Conservation (phyloP, 2,113 vertebrate genomes). For the Alces alces region DNA sequence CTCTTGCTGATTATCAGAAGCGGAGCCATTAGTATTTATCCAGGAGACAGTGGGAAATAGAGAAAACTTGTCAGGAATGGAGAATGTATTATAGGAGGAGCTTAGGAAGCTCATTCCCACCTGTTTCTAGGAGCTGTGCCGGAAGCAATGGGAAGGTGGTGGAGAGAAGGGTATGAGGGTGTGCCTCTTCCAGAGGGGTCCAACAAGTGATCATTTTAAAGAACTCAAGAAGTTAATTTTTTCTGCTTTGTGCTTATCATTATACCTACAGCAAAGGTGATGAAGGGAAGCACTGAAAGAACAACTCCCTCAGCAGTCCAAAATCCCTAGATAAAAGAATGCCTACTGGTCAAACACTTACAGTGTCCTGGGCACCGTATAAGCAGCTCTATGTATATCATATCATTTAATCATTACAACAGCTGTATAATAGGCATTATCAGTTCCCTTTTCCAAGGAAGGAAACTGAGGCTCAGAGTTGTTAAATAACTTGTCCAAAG, state of each 20-base stretch:
- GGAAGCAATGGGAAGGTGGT: too few species aligned
- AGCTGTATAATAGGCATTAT: not conserved
- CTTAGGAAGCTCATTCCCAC: not conserved
- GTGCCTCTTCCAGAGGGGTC: not conserved
- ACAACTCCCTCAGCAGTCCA: not conserved
- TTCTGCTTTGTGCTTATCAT: not conserved
- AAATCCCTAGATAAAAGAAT: not conserved
- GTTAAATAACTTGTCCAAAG: not conserved
- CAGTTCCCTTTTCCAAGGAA: not conserved
- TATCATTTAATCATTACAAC: not conserved
- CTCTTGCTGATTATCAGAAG: not conserved
- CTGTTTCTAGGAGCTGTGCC: not conserved
- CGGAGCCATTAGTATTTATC: not conserved
- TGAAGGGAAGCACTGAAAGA: not conserved
- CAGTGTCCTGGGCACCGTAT: not conserved
- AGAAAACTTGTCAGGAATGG: not conserved
- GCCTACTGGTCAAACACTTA: not conserved
- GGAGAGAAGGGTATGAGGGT: not conserved
- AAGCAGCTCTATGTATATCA: not conserved
- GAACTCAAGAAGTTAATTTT: not conserved
- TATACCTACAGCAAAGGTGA: not conserved
- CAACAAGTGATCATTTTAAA: not conserved
- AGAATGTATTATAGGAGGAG: not conserved
- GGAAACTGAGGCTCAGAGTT: not conserved
- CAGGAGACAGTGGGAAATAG: not conserved